A percentile compares a stretch with the other conserved stretches of the same genome.
Conservation (phyloP, 2,797 vertebrate species). For the Clamator glandarius region DNA sequence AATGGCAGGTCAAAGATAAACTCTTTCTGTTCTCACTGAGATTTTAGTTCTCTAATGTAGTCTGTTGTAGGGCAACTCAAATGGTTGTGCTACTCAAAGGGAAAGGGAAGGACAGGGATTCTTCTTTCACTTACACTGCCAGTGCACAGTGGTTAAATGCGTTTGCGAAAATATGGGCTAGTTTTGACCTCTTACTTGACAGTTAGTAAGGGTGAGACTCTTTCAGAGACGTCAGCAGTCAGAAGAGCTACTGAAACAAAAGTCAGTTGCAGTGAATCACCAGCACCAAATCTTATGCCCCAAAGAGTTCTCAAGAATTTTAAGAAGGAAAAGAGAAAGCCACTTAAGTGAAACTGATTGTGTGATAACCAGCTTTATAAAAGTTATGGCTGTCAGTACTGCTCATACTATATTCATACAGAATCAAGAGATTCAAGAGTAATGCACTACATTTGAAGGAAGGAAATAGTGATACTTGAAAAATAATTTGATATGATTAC, state of each 20-base stretch:
- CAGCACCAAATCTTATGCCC: neutral
- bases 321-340: neutral
- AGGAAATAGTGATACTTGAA: neutral
- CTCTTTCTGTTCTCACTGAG: neutral
- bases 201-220: neutral
- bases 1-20: neutral
- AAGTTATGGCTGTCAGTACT: neutral
- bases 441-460: neutral
- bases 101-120: neutral
- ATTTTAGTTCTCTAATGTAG: neutral
- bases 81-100: neutral
- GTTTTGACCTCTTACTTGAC: constrained; percentile 20
- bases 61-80: neutral
- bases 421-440: neutral
- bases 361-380: neutral
- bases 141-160: constrained; percentile 3
- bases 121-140: neutral
- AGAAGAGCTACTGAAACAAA: constrained; percentile 36
- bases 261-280: constrained; percentile 20
- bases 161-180: neutral
- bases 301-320: neutral
- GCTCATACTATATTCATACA: neutral
- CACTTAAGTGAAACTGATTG: neutral
- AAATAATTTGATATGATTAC: neutral
- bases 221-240: constrained; percentile 26